phyloP scores from a whole-genome alignment of 1,140 invertebrate species.

The Semibalanus balanoides region DNA sequence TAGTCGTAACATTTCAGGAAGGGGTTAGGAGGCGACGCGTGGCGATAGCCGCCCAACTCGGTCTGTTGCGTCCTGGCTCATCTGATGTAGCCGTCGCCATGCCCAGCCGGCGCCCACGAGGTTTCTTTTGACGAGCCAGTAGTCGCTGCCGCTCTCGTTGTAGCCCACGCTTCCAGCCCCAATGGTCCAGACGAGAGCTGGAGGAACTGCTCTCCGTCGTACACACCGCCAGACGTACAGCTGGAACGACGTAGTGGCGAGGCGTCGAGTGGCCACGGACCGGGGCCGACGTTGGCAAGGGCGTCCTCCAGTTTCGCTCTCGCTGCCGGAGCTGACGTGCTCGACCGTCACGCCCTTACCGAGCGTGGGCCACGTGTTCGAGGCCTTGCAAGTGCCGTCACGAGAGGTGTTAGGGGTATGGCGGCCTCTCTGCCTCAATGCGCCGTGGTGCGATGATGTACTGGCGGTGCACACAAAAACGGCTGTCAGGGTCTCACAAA shows the following conservation, averaged over 20 bases:
- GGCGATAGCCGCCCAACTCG: constrained; percentile 25
- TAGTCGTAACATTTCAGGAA: too few species aligned
- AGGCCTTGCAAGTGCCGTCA: constrained; percentile 49
- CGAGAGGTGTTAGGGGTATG: constrained; percentile 29
- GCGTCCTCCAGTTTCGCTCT: constrained; percentile 57
- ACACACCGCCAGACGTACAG: constrained; percentile 61
- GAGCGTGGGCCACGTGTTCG: constrained; percentile 61
- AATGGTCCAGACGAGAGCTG: constrained; percentile 44
- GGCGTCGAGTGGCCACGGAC: constrained; percentile 79
- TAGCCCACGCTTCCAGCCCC: constrained; percentile 29
- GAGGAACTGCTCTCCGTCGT: constrained; percentile 53
- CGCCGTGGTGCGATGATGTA: constrained; percentile 81
- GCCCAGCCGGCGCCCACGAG: constrained; percentile 32
- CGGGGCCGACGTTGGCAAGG: constrained; percentile 80
- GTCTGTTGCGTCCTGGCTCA: constrained; percentile 34
- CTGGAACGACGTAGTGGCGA: constrained; percentile 57
- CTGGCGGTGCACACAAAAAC: constrained; percentile 18
- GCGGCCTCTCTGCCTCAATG: constrained; percentile 79
- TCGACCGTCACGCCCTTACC: too few species aligned
- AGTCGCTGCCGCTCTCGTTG: constrained; percentile 26
- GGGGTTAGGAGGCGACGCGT: constrained; percentile 20
- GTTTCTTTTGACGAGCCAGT: constrained; percentile 47
- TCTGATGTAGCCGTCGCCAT: constrained; percentile 39
- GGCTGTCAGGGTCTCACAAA: not conserved
- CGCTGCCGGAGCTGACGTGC: constrained; percentile 55